A percentile compares a stretch with the other conserved stretches of the same genome.
phyloP scores from a whole-genome alignment of 1,140 invertebrate genomes.

The Drosophila ercepeae region DNA sequence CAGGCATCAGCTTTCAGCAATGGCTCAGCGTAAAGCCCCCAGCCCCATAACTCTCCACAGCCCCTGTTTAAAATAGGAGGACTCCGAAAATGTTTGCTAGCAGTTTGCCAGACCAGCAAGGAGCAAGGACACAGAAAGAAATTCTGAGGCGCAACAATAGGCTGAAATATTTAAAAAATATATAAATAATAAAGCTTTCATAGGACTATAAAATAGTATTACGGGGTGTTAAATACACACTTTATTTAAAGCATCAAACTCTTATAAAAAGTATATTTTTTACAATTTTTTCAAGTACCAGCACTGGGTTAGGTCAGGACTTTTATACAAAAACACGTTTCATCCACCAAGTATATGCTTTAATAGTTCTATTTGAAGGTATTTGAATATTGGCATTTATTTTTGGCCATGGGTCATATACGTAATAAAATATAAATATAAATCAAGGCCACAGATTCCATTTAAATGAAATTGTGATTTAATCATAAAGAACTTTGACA shows the following conservation, averaged over 20 bases:
- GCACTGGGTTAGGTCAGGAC: constrained; percentile 18
- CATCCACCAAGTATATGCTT: constrained; percentile 6
- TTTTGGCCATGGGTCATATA: constrained; percentile 23
- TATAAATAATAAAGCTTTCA: no score
- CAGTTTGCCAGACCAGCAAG: constrained; percentile 4
- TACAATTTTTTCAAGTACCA: constrained; percentile 12
- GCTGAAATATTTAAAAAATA: no score
- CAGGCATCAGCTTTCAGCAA: constrained; percentile 32
- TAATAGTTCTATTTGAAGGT: neutral
- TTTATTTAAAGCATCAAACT: no score
- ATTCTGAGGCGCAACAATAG: no score
- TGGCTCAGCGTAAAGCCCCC: constrained; percentile 15
- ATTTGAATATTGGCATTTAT: neutral
- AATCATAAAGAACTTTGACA: neutral
- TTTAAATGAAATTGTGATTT: neutral
- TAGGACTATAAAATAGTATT: no score
- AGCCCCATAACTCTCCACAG: neutral
- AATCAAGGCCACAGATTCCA: neutral
- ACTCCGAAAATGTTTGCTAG: constrained; percentile 10
- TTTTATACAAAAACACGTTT: constrained; percentile 41
- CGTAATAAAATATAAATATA: constrained; percentile 49
- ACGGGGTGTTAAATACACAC: no score
- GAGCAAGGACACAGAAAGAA: constrained; percentile 5
- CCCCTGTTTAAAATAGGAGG: neutral
- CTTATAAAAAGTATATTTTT: no score